Evolutionary conservation across 2,797 vertebrate species (phyloP).

Genomic region (Okamejei kenojei): DNA sequence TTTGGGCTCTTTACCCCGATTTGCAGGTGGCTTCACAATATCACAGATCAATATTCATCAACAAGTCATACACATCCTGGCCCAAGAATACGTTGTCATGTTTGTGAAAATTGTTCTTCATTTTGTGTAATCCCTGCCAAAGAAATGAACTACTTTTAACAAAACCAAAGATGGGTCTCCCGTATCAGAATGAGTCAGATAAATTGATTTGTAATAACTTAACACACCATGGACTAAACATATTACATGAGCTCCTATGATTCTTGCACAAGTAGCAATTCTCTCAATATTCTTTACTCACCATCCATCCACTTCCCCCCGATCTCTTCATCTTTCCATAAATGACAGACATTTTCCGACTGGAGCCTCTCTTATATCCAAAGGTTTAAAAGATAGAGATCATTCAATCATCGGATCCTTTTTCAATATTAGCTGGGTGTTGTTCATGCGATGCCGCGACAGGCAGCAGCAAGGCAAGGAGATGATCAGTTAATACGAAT

Average conservation of each 20-base stretch:
- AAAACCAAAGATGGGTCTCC: background rate
- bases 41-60: background rate
- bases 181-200: background rate
- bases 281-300: background rate
- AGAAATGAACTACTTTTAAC: background rate
- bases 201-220: background rate
- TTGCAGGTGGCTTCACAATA: conserved; percentile 46
- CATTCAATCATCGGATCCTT: no score
- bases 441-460: no score
- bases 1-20: conserved; percentile 47
- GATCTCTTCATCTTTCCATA: background rate
- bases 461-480: no score
- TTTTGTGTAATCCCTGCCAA: background rate
- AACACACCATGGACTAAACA: no score
- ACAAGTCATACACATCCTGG: background rate
- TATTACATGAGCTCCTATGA: background rate
- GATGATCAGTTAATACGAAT: no score
- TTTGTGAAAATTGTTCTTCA: background rate
- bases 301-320: background rate
- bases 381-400: no score
- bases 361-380: background rate
- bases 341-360: background rate
- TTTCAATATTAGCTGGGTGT: no score
- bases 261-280: background rate
- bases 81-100: background rate